phyloP scores from a whole-genome alignment of 2,888 invertebrate genomes.

The Brachypalpus laphriformis region DNA sequence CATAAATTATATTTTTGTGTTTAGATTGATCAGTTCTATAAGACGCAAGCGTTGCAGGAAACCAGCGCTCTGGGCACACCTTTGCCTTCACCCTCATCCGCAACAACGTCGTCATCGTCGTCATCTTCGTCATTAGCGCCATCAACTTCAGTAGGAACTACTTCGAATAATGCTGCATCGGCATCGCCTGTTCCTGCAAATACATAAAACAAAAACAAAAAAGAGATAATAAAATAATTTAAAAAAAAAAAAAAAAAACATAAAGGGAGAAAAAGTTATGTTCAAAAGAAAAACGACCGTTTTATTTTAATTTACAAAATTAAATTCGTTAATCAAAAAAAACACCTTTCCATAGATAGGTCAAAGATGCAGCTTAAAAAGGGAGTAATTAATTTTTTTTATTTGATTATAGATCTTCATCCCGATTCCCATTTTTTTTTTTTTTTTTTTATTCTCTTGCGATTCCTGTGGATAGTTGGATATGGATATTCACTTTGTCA shows the following conservation, averaged over 20 bases:
- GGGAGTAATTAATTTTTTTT: conserved; percentile 14
- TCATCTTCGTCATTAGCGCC: conserved; percentile 79
- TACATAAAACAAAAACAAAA: conserved; percentile 78
- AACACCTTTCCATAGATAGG: conserved; percentile 11
- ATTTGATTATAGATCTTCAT: neutral
- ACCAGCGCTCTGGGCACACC: conserved; percentile 77
- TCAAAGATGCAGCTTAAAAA: neutral
- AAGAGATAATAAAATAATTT: conserved; percentile 62
- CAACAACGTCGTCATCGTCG: conserved; percentile 78
- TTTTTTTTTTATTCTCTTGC: no score
- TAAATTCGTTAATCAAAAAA: neutral
- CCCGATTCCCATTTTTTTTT: no score
- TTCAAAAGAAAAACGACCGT: conserved; percentile 56
- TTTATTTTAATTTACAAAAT: conserved; percentile 47
- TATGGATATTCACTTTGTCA: neutral
- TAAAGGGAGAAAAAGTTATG: conserved; percentile 63
- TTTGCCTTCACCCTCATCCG: conserved; percentile 78
- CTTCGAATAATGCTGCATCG: conserved; percentile 80
- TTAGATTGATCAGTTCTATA: conserved; percentile 81
- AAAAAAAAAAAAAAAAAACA: conserved; percentile 65
- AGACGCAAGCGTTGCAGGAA: conserved; percentile 78
- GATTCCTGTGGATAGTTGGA: neutral
- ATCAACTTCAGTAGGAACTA: conserved; percentile 76
- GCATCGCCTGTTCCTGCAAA: conserved; percentile 82
- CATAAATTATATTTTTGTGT: conserved; percentile 11